A percentile compares a stretch with the other conserved stretches of the same genome.
Evolutionary conservation across 2,888 invertebrate species (phyloP).

Genomic region (Amphipyra tragopoginis): DNA sequence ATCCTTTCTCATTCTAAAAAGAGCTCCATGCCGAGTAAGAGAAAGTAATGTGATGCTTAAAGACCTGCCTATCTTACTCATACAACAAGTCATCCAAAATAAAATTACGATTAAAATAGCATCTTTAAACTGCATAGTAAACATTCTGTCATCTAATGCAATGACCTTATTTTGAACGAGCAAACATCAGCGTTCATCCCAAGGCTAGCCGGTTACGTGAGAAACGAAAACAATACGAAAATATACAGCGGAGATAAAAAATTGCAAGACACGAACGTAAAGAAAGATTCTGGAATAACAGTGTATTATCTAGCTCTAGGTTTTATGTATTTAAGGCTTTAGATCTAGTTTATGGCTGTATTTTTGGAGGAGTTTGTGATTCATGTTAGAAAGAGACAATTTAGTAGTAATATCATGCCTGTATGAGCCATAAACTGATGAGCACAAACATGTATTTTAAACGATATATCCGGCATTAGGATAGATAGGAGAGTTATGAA

Average conservation of each 20-base stretch:
- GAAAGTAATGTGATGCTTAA: no score
- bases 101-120: constrained; percentile 12
- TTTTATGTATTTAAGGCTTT: neutral
- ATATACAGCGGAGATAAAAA: constrained; percentile 47
- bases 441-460: no score
- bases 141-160: constrained; percentile 38
- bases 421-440: no score
- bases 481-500: no score
- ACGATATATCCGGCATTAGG: no score
- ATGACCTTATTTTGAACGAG: constrained; percentile 5
- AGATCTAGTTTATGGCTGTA: no score
- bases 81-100: neutral
- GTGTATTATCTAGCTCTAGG: neutral
- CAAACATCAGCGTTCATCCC: constrained; percentile 34
- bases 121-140: constrained; percentile 34
- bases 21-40: no score
- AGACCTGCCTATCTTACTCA: no score
- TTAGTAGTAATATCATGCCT: no score
- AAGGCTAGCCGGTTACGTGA: constrained; percentile 44
- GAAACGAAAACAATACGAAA: constrained; percentile 53
- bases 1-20: no score
- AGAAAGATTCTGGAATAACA: constrained; percentile 9
- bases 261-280: constrained; percentile 9
- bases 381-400: no score
- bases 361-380: no score